Base-by-base conservation (phyloP, 1,140 invertebrate species). In the Aphelenchoides besseyi region DNA sequence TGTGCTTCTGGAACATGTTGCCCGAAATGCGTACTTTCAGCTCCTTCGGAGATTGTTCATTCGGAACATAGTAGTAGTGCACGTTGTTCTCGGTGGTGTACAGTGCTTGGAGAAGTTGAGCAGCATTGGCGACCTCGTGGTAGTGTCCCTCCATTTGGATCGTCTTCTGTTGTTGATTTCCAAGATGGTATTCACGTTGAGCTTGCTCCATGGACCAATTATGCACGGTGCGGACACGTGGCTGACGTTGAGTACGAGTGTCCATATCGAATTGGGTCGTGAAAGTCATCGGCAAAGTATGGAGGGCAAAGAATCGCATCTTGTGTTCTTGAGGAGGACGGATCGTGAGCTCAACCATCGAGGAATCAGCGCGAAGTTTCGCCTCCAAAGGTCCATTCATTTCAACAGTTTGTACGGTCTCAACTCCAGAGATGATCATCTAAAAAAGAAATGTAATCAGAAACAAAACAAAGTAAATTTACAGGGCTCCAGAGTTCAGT, bases 21-120 rank as follows among this genome's bases (percentile, higher is more conserved):
- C 3, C 5, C 62, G 26, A 66, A 29, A 69, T 59, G 52, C 37
- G 55, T 18, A 75, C 57, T 30, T 41, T 33, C 33, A 76, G 30
- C 32, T 77, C 41, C 28, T 54, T 64, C 9, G 74, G 59, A 35
- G 52, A 53, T 28, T 74, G 71, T 36, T 71, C 2, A n/a, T n/a
- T 74, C 26, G 76, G 76, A 18, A 74, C 28, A 37, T 36, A 78
- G 30, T 26, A 35, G 9, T 79, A n/a, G 62, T 76, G 68, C 23
- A 80, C 62, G 57, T 59, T 37, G 62, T 76, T 76, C 52, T 76
- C 76, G 12, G 75, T 76, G 23, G 54, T 32, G 59, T 76, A 74
- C 2, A 75, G 26, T 9, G 76, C 35, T 36, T 76, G 61, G 35
- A 77, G 37, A 5, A 77, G 26, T 32, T 77, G 41, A 48, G 41